Base-by-base conservation (phyloP, 2,888 invertebrate genomes). In the Harpagoxenus sublaevis region DNA sequence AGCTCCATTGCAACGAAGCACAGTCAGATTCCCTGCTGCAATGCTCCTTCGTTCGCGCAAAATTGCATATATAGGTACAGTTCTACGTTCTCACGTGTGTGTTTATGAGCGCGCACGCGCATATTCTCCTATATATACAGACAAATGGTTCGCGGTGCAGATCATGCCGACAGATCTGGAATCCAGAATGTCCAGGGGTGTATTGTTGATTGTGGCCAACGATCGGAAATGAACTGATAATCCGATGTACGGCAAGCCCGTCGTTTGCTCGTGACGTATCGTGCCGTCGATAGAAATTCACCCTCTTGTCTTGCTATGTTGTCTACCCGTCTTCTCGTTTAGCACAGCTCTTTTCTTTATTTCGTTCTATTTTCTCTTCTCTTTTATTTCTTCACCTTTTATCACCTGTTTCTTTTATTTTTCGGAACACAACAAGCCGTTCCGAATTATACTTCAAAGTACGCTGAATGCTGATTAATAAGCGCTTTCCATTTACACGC, bases 151-250 rank as follows among this genome's bases (percentile, higher is more conserved):
- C 42, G 82, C 82, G 84, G 62, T 81, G 83, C 83, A 71, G 87
- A 84, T 83, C 86, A 86, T 82, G 79, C 73, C 86, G 83, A 87
- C 89, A 87, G 87, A 87, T 86, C 83, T 81, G 45, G 87, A 85
- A 88, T 88, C 86, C 74, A 77, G 86, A 89, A 87, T 86, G 87
- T 89, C 74, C 84, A 65, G 57, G 62, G 81, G 85, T 88, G 88
- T 89, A 89, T 92, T 92, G 92, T 92, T 91, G 91, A 92, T 91
- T 90, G 91, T 87, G 89, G 88, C 86, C 88, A 88, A 89, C 90
- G 88, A 92, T 92, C 92, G 93, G 92, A 93, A 93, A 93, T 92
- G 91, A 93, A 92, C 91, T 90, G 92, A 93, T 93, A 90, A 91
- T 91, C 89, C 89, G 89, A 86, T 84, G 87, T 70, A 86, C 77